These are phyloP conservation scores for Rallus limicola DNA, from an alignment of 2,113 vertebrate genomes.

Conservation along the genomic window DNA sequence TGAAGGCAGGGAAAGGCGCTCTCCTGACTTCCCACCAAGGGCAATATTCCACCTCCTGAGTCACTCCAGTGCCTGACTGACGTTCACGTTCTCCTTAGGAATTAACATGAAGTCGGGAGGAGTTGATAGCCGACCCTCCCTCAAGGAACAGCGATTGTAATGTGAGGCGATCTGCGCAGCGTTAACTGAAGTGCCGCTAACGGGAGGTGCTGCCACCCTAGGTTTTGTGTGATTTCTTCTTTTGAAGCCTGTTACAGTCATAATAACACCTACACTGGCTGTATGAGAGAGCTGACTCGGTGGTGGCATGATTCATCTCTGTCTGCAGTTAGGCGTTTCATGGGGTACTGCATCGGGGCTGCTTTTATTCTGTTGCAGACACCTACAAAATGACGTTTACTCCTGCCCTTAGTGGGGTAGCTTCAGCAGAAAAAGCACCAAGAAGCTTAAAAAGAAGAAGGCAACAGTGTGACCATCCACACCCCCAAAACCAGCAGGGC, in stretches of 20 bases:
- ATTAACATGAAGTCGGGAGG: neutral
- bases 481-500: neutral
- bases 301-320: neutral
- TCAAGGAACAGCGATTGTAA: neutral
- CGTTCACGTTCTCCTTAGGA: neutral
- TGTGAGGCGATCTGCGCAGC: neutral
- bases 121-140: neutral
- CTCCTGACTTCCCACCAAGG: neutral
- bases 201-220: neutral
- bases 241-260: neutral
- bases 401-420: neutral
- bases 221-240: neutral
- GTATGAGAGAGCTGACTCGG: neutral
- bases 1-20: neutral
- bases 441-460: neutral
- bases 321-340: neutral
- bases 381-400: constrained; percentile 1
- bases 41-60: neutral
- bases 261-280: constrained; percentile 9
- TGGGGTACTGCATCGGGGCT: neutral
- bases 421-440: neutral
- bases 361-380: neutral
- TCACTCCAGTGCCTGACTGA: neutral
- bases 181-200: neutral
- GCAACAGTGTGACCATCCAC: neutral